Evolutionary conservation across 2,797 vertebrate genomes (phyloP), one percentile per base, ranked within the genome.

Genomic region (Phaenicophaeus curvirostris): DNA sequence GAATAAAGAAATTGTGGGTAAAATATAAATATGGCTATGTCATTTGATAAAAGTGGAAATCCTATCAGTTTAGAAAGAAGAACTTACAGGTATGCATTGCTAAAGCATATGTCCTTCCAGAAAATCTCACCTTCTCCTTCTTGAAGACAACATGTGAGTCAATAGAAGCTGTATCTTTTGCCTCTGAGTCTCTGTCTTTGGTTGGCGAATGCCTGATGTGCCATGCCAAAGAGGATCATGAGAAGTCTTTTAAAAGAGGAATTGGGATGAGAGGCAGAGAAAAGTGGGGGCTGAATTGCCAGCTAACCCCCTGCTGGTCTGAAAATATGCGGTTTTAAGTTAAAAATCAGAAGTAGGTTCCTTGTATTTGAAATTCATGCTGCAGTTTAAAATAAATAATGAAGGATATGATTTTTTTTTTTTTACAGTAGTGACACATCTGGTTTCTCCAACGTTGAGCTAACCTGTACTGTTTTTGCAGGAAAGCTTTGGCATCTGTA

Each of bases 221-320:
- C 54, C 35, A 72, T 61, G 24, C 54, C 15, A n/a, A 85, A 87
- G 37, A 74, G 30, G 46, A 83, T 85, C 46, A 76, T 7, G 19
- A 50, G 46, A 24, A 58, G 37, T 31, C 46, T 51, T 93, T 77
- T 78, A 44, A 83, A 95, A 92, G 75, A 94, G 53, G 86, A 93
- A 77, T 57, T 65, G 16, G 4, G 15, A 71, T 82, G 37, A 65
- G 53, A 75, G 21, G 28, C 44, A 85, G 53, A 65, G 31, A 31
- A 87, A 90, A 90, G 7, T 31, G 50, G 27, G 21, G 63, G 2
- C 27, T 90, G 54, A 74, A 37, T 72, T 89, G n/a, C n/a, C 35
- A 83, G 58, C n/a, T 80, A 63, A 51, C 14, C 11, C 20, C 20
- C 28, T 2, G 4, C 72, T 57, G 21, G 61, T 92, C 35, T 82